Conservation (phyloP, 2,888 invertebrate species). For the Ophioninae sp. region DNA sequence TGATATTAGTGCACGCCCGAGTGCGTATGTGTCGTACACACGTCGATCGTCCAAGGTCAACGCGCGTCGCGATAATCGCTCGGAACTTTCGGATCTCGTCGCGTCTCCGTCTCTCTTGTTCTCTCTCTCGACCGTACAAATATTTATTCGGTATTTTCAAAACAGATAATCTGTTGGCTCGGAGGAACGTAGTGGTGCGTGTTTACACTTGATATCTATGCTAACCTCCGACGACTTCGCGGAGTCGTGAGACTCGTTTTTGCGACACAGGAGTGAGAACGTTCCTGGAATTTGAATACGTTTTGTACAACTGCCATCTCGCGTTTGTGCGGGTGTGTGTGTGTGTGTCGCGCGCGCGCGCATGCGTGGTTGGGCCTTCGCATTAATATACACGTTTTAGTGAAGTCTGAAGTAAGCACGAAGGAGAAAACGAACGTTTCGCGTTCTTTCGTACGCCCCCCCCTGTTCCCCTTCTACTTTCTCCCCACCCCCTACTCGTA, state of each 20-base stretch:
- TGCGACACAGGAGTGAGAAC: not conserved
- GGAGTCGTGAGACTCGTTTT: not conserved
- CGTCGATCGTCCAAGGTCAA: constrained; percentile 29
- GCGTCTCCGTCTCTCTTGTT: not conserved
- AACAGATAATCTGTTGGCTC: constrained; percentile 13
- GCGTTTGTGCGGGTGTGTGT: not conserved
- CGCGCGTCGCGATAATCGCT: constrained; percentile 24
- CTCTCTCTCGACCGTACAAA: not conserved
- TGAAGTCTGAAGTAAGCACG: not conserved
- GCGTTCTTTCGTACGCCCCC: not conserved
- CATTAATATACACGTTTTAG: not conserved
- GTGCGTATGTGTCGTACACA: not conserved
- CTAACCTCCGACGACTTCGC: not conserved
- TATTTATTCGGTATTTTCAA: constrained; percentile 32
- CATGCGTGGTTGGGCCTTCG: too few relatives aligned
- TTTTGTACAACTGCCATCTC: not conserved
- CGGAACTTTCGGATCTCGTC: not conserved
- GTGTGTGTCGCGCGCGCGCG: not conserved
- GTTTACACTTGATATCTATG: not conserved
- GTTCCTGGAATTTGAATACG: constrained; percentile 3
- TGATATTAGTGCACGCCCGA: not conserved
- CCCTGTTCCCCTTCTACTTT: not conserved
- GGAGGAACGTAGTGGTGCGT: not conserved
- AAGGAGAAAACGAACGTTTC: not conserved
- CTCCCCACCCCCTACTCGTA: not conserved